Conservation (phyloP, 2,888 invertebrate genomes). For the Xestia sexstrigata region DNA sequence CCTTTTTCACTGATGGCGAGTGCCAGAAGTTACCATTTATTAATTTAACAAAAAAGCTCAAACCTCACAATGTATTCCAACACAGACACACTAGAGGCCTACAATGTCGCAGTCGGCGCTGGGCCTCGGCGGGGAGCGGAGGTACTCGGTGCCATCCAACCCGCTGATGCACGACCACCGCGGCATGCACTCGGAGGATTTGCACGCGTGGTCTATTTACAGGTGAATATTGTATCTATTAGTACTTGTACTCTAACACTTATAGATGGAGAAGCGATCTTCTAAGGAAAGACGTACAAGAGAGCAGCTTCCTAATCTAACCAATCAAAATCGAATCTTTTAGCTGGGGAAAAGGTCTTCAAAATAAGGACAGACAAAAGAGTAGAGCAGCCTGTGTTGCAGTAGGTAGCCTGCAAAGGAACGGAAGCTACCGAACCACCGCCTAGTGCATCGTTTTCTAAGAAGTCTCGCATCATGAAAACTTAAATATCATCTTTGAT, state of each 20-base stretch:
- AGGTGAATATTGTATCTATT: constrained; percentile 87
- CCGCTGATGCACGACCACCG: constrained; percentile 93
- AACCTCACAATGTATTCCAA: constrained; percentile 31
- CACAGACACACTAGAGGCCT: constrained; percentile 59
- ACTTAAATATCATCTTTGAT: neutral
- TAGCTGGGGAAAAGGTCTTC: neutral
- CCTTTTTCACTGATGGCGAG: neutral
- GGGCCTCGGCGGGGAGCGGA: constrained; percentile 92
- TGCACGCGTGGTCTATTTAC: constrained; percentile 99
- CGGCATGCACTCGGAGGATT: constrained; percentile 96
- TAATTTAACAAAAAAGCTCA: constrained; percentile 29
- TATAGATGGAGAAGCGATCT: neutral
- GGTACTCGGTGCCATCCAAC: constrained; percentile 97
- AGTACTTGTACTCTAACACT: neutral
- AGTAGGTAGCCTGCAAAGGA: neutral
- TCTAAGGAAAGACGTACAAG: neutral
- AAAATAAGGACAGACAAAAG: neutral
- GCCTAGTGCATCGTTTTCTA: neutral
- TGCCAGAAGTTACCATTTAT: neutral
- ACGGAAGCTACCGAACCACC: neutral
- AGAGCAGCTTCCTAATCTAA: neutral
- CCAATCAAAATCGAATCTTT: too few species aligned
- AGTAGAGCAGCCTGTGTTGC: neutral
- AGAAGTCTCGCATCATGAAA: neutral
- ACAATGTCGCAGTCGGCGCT: constrained; percentile 87